Base-by-base conservation (phyloP, 1,140 invertebrate genomes). In the Parasteatoda tepidariorum region DNA sequence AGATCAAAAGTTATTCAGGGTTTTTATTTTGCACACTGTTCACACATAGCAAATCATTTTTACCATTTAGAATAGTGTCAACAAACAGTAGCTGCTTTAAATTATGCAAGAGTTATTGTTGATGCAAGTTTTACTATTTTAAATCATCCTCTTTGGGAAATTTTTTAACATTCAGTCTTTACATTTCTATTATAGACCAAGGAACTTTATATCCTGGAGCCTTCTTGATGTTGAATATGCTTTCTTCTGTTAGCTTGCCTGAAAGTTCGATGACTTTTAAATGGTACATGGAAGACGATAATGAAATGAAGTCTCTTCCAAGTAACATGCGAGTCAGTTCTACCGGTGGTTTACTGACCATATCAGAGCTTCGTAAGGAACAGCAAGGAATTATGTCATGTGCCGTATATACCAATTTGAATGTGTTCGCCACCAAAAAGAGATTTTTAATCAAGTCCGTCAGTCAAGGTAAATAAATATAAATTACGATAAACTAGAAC, bases 241-340 rank as follows among this genome's bases (percentile, higher is more conserved):
- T n/a, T 1, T 34, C 26, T 0, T 78, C 66, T 28, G 28, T 70
- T 6, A 81, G 28, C 18, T 24, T 81, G 6, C 76, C 76, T 2
- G 6, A 22, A 81, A 48, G 70, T 11, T 33, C 30, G 6, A 34
- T 68, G 6, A 34, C 31, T 2, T 81, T 81, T 15, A 26, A n/a
- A 2, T 81, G 76, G 76, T 28, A 28, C 3, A 2, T 81, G 31
- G 66, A 81, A 18, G 48, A 30, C 6, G 34, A 41, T 6, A n/a
- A 18, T 2, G 66, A 61, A 3, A 7, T 11, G 13, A 33, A n/a
- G 1, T 15, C 38, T 6, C 34, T 81, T 13, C 76, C 76, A 18
- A 81, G 76, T 66, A 81, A 81, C 24, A 81, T 81, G 76, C n/a
- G 28, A 31, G 4, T 15, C 26, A 81, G 76, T 22, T n/a, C 30